A percentile compares a stretch with the other conserved stretches of the same genome.
phyloP scores from a whole-genome alignment of 2,113 vertebrate genomes.

The Syngnathus scovelli region DNA sequence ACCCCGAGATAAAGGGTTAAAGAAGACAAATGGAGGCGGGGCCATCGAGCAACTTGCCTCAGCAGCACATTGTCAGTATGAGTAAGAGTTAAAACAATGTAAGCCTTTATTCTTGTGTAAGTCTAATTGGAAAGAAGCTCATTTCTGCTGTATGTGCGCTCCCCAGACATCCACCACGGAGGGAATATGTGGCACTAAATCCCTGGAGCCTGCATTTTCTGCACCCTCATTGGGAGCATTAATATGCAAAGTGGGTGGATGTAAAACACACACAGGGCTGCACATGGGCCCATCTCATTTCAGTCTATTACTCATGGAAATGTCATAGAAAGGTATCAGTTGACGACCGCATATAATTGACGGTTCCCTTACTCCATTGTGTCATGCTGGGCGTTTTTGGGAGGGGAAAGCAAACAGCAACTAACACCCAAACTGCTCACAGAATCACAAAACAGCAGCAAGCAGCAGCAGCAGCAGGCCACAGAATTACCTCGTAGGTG shows the following conservation, averaged over 20 bases:
- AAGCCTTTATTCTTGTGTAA: constrained; percentile 55
- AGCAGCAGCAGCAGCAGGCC: constrained; percentile 61
- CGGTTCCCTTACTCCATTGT: constrained; percentile 20
- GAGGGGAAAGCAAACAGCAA: constrained; percentile 4
- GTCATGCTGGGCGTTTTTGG: constrained; percentile 26
- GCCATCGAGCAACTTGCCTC: constrained; percentile 55
- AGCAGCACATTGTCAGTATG: constrained; percentile 63
- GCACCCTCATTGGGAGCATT: constrained; percentile 29
- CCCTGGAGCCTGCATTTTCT: constrained; percentile 30
- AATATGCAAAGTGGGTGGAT: constrained; percentile 31
- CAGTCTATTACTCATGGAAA: constrained; percentile 6
- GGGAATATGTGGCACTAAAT: constrained; percentile 45
- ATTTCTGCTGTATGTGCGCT: constrained; percentile 60
- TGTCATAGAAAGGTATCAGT: constrained; percentile 8
- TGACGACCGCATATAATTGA: constrained; percentile 4
- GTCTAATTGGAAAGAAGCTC: constrained; percentile 67
- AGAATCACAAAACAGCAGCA: constrained; percentile 57
- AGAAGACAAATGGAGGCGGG: constrained; percentile 63
- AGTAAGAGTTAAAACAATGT: constrained; percentile 72
- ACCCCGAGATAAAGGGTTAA: constrained; percentile 65
- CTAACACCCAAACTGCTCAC: constrained; percentile 33
- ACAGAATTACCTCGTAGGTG: constrained; percentile 71
- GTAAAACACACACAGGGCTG: constrained; percentile 18
- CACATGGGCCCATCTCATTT: constrained; percentile 5
- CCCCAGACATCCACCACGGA: constrained; percentile 36